Base-by-base conservation (phyloP, 2,888 invertebrate species). In the Slavum lentiscoides region DNA sequence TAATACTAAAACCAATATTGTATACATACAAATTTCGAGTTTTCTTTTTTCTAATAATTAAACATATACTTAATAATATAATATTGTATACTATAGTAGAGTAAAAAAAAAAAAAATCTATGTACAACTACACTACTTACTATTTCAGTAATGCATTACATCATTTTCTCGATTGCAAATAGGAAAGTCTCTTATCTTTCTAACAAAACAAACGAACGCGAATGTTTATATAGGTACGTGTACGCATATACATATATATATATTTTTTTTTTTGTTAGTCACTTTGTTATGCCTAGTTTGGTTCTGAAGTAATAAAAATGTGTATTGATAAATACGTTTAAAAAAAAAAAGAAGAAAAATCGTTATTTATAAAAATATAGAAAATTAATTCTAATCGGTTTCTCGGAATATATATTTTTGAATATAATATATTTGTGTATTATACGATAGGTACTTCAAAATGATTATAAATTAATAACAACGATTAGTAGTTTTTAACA, bases 201-300 rank as follows among this genome's bases (percentile, higher is more conserved):
- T 17, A 21, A 66, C 74, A 39, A 68, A 68, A 59, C 43, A 76
- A 68, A 76, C 59, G 15, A 30, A 49, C 19, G 13, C 9, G n/a
- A 76, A 59, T 68, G n/a, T 37, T 64, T 37, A 49, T 49, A 23
- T 59, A 59, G 30, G 15, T 23, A 70, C 15, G 43, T 68, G 19
- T 15, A 68, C 23, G 75, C 9, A 43, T 43, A 43, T 75, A n/a
- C n/a, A n/a, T n/a, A 59, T 7, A 59, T 59, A 58, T 75, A 68
- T 68, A 49, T 68, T 49, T 68, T 59, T 68, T 59, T 68, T 49
- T 68, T 68, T 68, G 59, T 76, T 68, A 59, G 75, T 75, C 67
- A 75, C 17, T 53, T 64, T 17, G 23, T 19, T 62, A 61, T 62
- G 21, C 39, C 55, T 74, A 53, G 19, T 39, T 55, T 66, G 55